Base-by-base conservation (phyloP, 2,113 vertebrate species). In the Gambusia affinis region DNA sequence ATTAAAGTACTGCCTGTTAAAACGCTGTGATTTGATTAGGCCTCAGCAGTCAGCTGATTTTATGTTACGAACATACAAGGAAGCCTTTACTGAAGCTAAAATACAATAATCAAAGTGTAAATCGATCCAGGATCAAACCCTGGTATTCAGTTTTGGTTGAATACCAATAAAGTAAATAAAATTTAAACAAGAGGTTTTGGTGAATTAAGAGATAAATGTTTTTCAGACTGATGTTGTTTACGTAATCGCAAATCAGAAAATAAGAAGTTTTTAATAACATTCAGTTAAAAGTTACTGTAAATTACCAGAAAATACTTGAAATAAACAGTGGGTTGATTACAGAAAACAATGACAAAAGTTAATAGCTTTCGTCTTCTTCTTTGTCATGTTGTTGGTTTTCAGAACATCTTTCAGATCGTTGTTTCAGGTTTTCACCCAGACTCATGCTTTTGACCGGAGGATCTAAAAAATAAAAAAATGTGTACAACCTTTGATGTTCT, bases 1-100 rank as follows among this genome's bases (percentile, higher is more conserved):
- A 93, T 81, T 91, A 87, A 92, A 92, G 88, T 89, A 89, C 85
- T 87, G 86, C 70, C 84, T 84, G 71, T 91, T 89, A 85, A 87
- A 88, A 84, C 86, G 73, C 73, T 62, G 73, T 87, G 84, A 91
- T 91, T 64, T 82, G 79, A 91, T 89, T 91, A 90, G 66, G 64
- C 69, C 71, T 60, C 80, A 81, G 76, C 85, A 87, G 80, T 87
- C 73, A 75, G 85, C 85, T 85, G 33, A 76, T 65, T 81, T 68
- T 70, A 83, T 78, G 69, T 72, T 75, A 60, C 76, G 77, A 42
- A 29, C 80, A 73, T 7, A 68, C 39, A 66, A 73, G 54, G 14
- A 72, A 79, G 47, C 60, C 64, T 35, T 24, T 73, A 22, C 78
- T 44, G 63, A 76, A 75, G 64, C 54, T 42, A 69, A 4, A 67